A percentile compares a stretch with the other conserved stretches of the same genome.
Evolutionary conservation across 2,797 vertebrate species (phyloP).

Genomic region (Poecilia velifera): DNA sequence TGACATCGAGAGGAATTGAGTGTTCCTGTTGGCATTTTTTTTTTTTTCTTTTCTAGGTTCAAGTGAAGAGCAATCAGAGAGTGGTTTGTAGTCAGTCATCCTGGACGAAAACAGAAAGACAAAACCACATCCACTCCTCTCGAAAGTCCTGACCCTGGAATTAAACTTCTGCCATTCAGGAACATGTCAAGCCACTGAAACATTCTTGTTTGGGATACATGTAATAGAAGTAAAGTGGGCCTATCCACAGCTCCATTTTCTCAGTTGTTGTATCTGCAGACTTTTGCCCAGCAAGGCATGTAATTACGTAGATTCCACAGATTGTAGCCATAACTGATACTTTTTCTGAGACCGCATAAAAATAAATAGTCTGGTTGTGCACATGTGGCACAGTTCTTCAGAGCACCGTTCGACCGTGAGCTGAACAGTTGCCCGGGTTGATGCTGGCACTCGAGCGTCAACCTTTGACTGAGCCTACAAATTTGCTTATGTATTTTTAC

Average conservation of each 20-base stretch:
- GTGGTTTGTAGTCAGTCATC: slow-evolving; percentile 65
- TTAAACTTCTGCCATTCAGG: slow-evolving; percentile 61
- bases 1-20: slow-evolving; percentile 38
- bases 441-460: slow-evolving; percentile 19
- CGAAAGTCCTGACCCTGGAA: slow-evolving; percentile 66
- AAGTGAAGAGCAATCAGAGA: slow-evolving; percentile 49
- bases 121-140: slow-evolving; percentile 59
- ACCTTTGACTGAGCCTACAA: slow-evolving; percentile 40
- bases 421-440: slow-evolving; percentile 29
- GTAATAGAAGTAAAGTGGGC: slow-evolving; percentile 75
- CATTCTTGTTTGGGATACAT: slow-evolving; percentile 76
- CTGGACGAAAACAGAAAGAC: slow-evolving; percentile 49
- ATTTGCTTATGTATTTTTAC: slow-evolving; percentile 20
- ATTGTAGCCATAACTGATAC: slow-evolving; percentile 71
- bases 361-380: slow-evolving; percentile 69
- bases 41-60: slow-evolving; percentile 35
- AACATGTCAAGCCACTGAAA: slow-evolving; percentile 72
- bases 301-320: slow-evolving; percentile 76
- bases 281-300: slow-evolving; percentile 48
- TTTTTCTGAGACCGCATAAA: slow-evolving; percentile 66
- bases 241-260: slow-evolving; percentile 71
- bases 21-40: slow-evolving; percentile 25
- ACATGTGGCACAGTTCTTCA: slow-evolving; percentile 55
- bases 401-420: slow-evolving; percentile 32
- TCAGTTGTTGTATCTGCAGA: slow-evolving; percentile 63